Percentiles rank a stretch among this genome's conserved stretches.
Conservation (phyloP, 2,113 vertebrate genomes). For the Equus quagga region DNA sequence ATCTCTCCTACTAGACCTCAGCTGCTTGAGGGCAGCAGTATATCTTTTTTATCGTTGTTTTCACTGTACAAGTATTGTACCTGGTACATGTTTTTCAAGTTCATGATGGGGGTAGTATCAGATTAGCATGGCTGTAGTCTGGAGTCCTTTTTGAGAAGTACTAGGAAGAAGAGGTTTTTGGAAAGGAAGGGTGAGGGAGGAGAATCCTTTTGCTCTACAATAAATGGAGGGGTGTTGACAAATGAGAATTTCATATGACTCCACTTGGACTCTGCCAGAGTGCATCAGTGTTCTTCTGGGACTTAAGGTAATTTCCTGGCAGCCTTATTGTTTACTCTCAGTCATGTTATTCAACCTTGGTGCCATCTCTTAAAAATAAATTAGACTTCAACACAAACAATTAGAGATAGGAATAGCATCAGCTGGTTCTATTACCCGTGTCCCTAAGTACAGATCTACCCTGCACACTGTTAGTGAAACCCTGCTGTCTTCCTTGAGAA, state of each 20-base stretch:
- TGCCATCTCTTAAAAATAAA: conserved; percentile 2
- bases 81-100: background rate
- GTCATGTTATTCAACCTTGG: background rate
- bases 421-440: background rate
- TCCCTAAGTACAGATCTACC: background rate
- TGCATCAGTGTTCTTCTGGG: background rate
- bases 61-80: background rate
- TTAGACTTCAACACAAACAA: background rate
- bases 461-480: background rate
- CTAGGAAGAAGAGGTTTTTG: background rate
- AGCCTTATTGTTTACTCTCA: background rate
- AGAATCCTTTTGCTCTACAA: background rate
- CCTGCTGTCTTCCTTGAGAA: background rate
- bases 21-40: background rate
- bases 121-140: background rate
- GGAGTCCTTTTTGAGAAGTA: background rate
- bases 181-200: background rate
- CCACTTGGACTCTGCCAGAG: background rate
- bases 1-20: background rate
- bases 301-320: conserved; percentile 31
- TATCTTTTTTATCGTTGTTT: background rate
- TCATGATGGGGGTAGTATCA: background rate
- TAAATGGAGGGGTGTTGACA: background rate
- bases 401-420: background rate
- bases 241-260: background rate